Conservation (phyloP, 2,797 vertebrate genomes). For the Gallinago stenura region DNA sequence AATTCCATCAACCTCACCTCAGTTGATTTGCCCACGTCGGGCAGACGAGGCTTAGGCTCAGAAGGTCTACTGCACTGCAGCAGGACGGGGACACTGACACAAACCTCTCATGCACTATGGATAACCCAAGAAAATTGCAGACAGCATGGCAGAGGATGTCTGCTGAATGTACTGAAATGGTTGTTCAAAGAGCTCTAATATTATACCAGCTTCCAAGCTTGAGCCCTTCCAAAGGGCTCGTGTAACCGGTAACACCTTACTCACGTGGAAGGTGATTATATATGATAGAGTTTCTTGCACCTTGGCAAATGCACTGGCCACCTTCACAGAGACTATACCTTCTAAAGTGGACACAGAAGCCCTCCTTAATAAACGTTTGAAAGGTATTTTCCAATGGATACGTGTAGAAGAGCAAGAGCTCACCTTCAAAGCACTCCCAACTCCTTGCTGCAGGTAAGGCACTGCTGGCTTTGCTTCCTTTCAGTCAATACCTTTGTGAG, state of each 20-base stretch:
- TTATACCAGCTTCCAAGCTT: neutral
- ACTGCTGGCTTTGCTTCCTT: neutral
- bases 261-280: neutral
- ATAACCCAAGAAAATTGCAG: neutral
- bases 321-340: neutral
- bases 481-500: neutral
- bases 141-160: neutral
- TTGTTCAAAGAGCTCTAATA: neutral
- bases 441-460: neutral
- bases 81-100: neutral
- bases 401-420: neutral
- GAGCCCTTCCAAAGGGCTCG: neutral
- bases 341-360: neutral
- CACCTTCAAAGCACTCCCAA: neutral
- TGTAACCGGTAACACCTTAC: neutral
- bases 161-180: neutral
- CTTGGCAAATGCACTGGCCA: neutral
- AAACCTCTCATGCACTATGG: neutral
- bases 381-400: neutral
- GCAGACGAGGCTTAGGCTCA: neutral
- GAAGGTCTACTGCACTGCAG: neutral
- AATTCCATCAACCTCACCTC: neutral
- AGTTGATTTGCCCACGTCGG: neutral
- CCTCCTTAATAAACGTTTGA: neutral
- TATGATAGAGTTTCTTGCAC: neutral